Conservation (phyloP, 2,113 vertebrate genomes). For the Pica pica region DNA sequence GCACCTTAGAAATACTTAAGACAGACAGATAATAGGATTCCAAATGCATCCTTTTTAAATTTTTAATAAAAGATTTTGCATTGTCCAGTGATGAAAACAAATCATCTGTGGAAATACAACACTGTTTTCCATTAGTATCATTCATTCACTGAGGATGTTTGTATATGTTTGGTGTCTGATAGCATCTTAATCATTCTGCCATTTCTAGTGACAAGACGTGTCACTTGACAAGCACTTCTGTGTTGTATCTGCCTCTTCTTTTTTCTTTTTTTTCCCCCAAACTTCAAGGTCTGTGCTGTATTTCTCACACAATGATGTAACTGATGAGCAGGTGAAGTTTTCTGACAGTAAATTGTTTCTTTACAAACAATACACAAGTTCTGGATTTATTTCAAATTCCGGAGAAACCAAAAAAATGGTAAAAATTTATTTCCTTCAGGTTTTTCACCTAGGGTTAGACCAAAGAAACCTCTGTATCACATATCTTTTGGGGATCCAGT, state of each 20-base stretch:
- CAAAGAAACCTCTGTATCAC: not conserved
- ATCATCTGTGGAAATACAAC: not conserved
- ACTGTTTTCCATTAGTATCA: not conserved
- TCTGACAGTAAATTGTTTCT: not conserved
- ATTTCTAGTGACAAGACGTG: not conserved
- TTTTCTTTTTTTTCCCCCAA: not conserved
- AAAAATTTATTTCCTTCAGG: not conserved
- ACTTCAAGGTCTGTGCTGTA: not conserved
- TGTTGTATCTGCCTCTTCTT: not conserved
- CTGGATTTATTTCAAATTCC: not conserved
- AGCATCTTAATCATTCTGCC: not conserved
- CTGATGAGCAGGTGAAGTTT: not conserved
- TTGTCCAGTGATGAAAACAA: constrained; percentile 40
- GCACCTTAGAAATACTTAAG: not conserved
- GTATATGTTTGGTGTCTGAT: not conserved
- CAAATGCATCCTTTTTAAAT: not conserved
- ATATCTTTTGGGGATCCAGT: not conserved
- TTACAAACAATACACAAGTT: not conserved
- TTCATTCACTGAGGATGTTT: not conserved
- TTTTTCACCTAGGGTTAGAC: not conserved
- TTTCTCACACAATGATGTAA: not conserved
- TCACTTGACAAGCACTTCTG: not conserved
- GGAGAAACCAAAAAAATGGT: not conserved
- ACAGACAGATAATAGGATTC: constrained; percentile 4
- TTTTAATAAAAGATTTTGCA: constrained; percentile 6